These are phyloP conservation scores for Clivina fossor DNA, from an alignment of 2,888 invertebrate genomes.

Conservation along the genomic window DNA sequence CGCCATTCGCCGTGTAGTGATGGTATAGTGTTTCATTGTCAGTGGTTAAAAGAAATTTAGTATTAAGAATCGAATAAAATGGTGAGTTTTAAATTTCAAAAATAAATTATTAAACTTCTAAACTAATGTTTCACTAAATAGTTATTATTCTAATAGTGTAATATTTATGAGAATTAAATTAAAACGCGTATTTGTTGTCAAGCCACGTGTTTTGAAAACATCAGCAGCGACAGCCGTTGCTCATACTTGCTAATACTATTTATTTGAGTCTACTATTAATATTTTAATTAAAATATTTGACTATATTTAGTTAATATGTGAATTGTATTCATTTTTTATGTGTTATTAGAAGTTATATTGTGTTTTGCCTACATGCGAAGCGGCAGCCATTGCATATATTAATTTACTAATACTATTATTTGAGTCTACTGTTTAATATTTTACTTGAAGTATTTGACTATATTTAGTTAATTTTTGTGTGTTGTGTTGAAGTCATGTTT, in stretches of 20 bases:
- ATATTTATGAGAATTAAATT: constrained; percentile 10
- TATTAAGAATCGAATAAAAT: constrained; percentile 45
- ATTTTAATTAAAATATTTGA: background rate
- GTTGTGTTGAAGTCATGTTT: no score
- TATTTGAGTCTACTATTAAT: no score
- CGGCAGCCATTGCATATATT: no score
- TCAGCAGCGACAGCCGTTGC: constrained; percentile 24
- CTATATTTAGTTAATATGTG: no score
- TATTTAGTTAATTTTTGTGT: no score
- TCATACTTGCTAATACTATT: no score
- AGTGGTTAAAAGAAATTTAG: constrained; percentile 41
- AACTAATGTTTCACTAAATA: constrained; percentile 7
- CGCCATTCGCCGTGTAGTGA: constrained; percentile 50
- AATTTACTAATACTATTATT: no score
- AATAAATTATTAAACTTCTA: background rate
- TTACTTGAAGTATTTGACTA: no score
- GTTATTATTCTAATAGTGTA: constrained; percentile 9
- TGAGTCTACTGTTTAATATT: no score
- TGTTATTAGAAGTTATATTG: no score
- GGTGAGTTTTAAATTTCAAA: constrained; percentile 44
- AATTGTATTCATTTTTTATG: no score
- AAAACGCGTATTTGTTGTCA: constrained; percentile 23
- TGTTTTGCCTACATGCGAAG: no score
- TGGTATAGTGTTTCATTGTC: constrained; percentile 47
- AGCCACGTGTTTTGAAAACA: constrained; percentile 41